Conservation (phyloP, 2,113 vertebrate genomes). For the Naja naja region DNA sequence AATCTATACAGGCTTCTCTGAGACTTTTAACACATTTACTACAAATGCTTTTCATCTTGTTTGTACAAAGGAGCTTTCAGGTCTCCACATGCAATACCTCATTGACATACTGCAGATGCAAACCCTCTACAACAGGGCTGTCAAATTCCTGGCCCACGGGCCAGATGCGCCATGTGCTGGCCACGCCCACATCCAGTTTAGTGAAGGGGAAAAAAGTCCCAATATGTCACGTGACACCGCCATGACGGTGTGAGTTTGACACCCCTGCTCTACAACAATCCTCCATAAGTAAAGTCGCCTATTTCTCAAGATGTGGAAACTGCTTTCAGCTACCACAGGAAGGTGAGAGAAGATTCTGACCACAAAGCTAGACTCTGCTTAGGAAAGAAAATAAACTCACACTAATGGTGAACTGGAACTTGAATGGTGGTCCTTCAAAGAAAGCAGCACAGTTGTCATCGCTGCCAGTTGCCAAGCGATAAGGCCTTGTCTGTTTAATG, state of each 20-base stretch:
- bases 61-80: neutral
- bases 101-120: neutral
- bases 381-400: slow-evolving; percentile 70
- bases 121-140: neutral
- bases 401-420: slow-evolving; percentile 85
- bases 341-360: neutral
- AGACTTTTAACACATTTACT: neutral
- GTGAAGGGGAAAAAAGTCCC: too few species aligned
- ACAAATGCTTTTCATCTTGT: neutral
- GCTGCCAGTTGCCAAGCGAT: slow-evolving; percentile 83
- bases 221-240: too few species aligned
- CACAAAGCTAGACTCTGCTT: neutral
- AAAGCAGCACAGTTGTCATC: slow-evolving; percentile 85
- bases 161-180: too few species aligned
- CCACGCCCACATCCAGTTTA: too few species aligned
- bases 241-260: too few species aligned
- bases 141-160: too few species aligned
- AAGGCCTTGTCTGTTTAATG: slow-evolving; percentile 87
- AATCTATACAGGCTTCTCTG: too few species aligned
- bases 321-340: neutral
- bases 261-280: neutral
- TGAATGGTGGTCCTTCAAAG: slow-evolving; percentile 93
- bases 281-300: neutral
- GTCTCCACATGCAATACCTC: neutral
- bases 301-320: neutral